Evolutionary conservation across 2,888 invertebrate species (phyloP).

Genomic region (Cinara cedri): DNA sequence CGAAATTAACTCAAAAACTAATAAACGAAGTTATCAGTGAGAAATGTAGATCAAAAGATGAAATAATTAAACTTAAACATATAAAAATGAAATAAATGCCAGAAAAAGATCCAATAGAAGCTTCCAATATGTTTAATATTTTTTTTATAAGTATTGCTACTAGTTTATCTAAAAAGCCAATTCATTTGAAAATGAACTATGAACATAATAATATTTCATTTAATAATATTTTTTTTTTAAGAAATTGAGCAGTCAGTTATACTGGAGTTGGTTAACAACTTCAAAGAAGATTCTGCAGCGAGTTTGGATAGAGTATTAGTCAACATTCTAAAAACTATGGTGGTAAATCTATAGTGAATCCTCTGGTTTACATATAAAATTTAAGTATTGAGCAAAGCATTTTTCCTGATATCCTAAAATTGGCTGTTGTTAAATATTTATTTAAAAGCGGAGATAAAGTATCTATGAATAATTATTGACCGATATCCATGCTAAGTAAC

Average conservation of each 20-base stretch:
- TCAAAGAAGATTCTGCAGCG: conserved; percentile 18
- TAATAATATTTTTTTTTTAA: background rate
- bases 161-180: conserved; percentile 11
- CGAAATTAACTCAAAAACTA: background rate
- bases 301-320: background rate
- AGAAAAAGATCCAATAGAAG: background rate
- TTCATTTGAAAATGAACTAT: background rate
- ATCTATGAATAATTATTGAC: conserved; percentile 1
- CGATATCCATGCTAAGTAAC: conserved; percentile 14
- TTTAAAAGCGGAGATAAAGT: conserved; percentile 15
- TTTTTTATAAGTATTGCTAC: background rate
- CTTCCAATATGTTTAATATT: background rate
- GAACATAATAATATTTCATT: conserved; percentile 7
- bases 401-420: conserved; percentile 14
- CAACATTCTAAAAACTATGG: conserved; percentile 2
- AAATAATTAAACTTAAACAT: background rate
- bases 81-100: background rate
- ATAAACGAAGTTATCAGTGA: background rate
- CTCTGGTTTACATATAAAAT: conserved; percentile 11
- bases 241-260: background rate
- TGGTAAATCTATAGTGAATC: background rate
- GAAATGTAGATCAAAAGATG: background rate
- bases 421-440: conserved; percentile 12
- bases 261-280: background rate
- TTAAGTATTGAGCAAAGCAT: conserved; percentile 10